These are phyloP conservation scores for Ornithoptera alexandrae DNA, from an alignment of 2,888 invertebrate species.

Conservation along the genomic window DNA sequence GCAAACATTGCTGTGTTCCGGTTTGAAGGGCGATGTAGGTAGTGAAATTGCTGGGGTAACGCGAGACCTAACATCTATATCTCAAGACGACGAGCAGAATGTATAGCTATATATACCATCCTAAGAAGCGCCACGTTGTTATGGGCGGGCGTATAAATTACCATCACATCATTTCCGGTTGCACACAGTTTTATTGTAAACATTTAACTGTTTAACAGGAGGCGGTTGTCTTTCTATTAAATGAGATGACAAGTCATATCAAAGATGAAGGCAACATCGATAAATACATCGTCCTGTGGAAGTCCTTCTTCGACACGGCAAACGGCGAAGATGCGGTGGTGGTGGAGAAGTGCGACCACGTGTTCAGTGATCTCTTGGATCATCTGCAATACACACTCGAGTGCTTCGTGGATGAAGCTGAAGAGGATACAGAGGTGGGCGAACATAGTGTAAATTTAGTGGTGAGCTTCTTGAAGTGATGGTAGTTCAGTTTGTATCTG, in stretches of 20 bases:
- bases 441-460: background rate
- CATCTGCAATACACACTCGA: constrained; percentile 33
- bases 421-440: constrained; percentile 26
- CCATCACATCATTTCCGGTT: too few relatives aligned
- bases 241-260: constrained; percentile 37
- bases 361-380: constrained; percentile 39
- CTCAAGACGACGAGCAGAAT: too few relatives aligned
- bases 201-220: constrained; percentile 37
- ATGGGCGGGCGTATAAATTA: too few relatives aligned
- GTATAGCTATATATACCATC: too few relatives aligned
- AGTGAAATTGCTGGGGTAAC: too few relatives aligned
- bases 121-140: too few relatives aligned
- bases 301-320: constrained; percentile 39
- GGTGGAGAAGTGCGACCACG: constrained; percentile 30
- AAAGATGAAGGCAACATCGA: constrained; percentile 34
- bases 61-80: too few relatives aligned
- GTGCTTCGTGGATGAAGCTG: constrained; percentile 32
- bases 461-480: too few relatives aligned
- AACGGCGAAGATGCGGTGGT: constrained; percentile 34
- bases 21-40: too few relatives aligned
- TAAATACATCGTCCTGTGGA: constrained; percentile 45
- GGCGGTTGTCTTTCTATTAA: constrained; percentile 41
- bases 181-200: too few relatives aligned
- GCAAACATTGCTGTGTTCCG: too few relatives aligned
- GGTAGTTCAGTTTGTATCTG: too few relatives aligned